Conservation (phyloP, 2,113 vertebrate species). For the Pollachius pollachius region DNA sequence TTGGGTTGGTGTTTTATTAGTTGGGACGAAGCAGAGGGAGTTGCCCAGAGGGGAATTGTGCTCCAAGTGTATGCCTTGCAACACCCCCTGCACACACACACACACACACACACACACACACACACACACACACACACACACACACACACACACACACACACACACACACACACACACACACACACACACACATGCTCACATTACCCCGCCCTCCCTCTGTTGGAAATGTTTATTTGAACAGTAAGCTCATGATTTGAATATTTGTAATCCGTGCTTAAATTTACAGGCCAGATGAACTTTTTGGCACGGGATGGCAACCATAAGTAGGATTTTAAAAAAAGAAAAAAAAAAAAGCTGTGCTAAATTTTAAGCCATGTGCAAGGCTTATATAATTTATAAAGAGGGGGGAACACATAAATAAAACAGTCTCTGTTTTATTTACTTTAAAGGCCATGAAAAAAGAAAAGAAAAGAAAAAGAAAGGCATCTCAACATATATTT, state of each 20-base stretch:
- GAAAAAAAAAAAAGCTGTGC: conserved; percentile 70
- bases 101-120: neutral
- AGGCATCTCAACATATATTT: conserved; percentile 51
- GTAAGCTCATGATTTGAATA: conserved; percentile 88
- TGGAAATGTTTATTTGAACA: conserved; percentile 89
- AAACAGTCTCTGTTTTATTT: conserved; percentile 72
- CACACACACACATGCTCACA: conserved; percentile 2
- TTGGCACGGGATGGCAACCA: conserved; percentile 81
- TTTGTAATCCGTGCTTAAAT: conserved; percentile 88
- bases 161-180: too few species aligned
- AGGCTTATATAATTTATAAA: conserved; percentile 83
- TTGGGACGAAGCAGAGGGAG: conserved; percentile 59
- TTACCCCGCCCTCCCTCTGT: conserved; percentile 55
- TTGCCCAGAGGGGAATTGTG: conserved; percentile 78
- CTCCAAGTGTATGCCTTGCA: conserved; percentile 84
- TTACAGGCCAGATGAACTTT: conserved; percentile 88
- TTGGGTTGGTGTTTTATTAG: conserved; percentile 71
- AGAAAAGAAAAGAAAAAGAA: conserved; percentile 30
- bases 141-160: too few species aligned
- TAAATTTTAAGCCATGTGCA: conserved; percentile 86
- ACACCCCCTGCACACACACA: conserved; percentile 62
- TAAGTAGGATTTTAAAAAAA: conserved; percentile 83
- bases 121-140: too few species aligned
- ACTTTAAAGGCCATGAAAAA: conserved; percentile 46
- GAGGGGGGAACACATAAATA: conserved; percentile 59